A percentile compares a stretch with the other conserved stretches of the same genome.
Evolutionary conservation across 2,797 vertebrate genomes (phyloP).

Genomic region (Enteromius anoplus): DNA sequence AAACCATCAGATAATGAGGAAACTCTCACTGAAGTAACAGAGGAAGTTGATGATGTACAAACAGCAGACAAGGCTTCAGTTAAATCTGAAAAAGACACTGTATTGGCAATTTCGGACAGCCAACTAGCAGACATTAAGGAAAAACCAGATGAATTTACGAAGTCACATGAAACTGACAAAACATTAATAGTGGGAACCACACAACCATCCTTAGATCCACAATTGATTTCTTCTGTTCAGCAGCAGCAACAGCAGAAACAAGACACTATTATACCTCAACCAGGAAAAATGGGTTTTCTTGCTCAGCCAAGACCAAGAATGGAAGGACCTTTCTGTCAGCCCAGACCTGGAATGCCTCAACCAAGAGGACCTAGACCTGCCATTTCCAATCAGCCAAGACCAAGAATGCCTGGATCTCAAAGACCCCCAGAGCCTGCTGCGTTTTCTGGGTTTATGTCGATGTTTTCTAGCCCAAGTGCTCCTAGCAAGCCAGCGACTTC

Average conservation of each 20-base stretch:
- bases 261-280: slow-evolving; percentile 51
- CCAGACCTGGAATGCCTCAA: slow-evolving; percentile 45
- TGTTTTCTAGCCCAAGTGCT: slow-evolving; percentile 81
- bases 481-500: slow-evolving; percentile 81
- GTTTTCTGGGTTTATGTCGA: slow-evolving; percentile 93
- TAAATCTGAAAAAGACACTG: background rate
- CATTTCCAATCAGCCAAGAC: slow-evolving; percentile 57
- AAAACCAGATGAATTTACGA: slow-evolving; percentile 48
- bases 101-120: background rate
- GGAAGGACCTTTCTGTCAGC: slow-evolving; percentile 38
- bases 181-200: slow-evolving; percentile 12
- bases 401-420: slow-evolving; percentile 70
- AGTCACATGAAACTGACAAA: slow-evolving; percentile 40
- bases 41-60: slow-evolving; percentile 1
- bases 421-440: slow-evolving; percentile 77
- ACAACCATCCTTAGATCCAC: slow-evolving; percentile 47
- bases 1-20: slow-evolving; percentile 18
- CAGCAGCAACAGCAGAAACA: slow-evolving; percentile 60
- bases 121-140: slow-evolving; percentile 14
- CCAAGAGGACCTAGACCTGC: slow-evolving; percentile 46
- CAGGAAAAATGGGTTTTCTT: slow-evolving; percentile 29
- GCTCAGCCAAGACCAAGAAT: slow-evolving; percentile 41
- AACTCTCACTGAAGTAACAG: background rate
- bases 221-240: slow-evolving; percentile 37
- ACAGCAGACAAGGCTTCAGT: background rate